These are phyloP conservation scores for Dorcus hopei DNA, from an alignment of 2,888 invertebrate genomes.

Conservation along the genomic window DNA sequence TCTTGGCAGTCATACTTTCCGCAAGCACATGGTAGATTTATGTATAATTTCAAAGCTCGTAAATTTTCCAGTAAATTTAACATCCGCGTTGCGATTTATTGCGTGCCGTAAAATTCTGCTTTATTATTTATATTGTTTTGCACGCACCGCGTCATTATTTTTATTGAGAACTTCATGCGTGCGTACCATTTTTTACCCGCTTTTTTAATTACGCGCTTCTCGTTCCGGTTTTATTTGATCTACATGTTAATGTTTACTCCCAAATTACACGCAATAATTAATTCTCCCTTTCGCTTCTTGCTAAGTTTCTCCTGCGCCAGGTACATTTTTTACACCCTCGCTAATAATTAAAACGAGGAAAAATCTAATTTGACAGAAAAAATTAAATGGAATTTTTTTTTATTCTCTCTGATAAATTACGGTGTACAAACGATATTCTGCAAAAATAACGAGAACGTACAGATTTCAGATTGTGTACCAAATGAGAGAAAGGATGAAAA, in stretches of 20 bases:
- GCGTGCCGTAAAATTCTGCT: background rate
- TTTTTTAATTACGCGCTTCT: background rate
- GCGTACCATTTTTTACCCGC: background rate
- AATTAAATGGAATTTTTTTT: too few species aligned
- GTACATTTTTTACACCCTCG: too few species aligned
- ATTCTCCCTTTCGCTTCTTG: too few species aligned
- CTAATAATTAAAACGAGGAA: too few species aligned
- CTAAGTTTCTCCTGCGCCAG: too few species aligned
- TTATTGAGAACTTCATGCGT: background rate
- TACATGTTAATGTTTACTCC: background rate
- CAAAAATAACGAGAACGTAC: too few species aligned
- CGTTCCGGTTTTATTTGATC: background rate
- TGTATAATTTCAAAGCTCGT: background rate
- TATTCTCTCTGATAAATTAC: too few species aligned
- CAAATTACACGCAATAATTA: background rate
- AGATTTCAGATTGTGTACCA: too few species aligned
- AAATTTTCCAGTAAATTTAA: background rate
- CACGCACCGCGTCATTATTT: background rate
- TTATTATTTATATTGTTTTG: background rate
- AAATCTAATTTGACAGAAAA: too few species aligned
- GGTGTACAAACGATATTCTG: too few species aligned
- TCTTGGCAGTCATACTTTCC: too few species aligned
- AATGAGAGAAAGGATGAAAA: too few species aligned
- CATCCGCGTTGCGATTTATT: background rate
- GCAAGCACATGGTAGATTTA: background rate